phyloP scores from a whole-genome alignment of 1,140 invertebrate species.

The Diachasma alloeum region DNA sequence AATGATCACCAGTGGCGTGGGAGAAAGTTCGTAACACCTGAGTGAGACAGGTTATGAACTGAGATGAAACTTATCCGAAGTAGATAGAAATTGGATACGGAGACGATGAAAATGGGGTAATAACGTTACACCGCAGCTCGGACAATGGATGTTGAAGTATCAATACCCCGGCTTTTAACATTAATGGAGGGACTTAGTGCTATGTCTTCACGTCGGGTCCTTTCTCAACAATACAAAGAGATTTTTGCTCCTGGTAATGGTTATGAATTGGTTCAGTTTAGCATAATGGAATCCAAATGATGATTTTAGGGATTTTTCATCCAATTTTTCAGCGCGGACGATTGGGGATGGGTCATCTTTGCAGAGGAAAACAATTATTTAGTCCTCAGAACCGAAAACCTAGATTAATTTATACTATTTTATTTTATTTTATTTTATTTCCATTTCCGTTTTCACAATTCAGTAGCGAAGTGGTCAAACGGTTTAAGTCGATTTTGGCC shows the following conservation, averaged over 20 bases:
- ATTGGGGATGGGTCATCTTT: too few relatives aligned
- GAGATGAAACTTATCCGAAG: background rate
- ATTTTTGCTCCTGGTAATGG: background rate
- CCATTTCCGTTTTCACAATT: too few relatives aligned
- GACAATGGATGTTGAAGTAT: constrained; percentile 31
- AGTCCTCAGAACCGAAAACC: too few relatives aligned
- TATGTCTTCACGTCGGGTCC: background rate
- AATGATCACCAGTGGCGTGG: background rate
- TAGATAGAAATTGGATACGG: background rate
- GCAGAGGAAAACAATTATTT: too few relatives aligned
- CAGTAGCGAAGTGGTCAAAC: too few relatives aligned
- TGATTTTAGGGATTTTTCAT: background rate
- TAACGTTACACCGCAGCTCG: background rate
- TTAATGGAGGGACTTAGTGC: constrained; percentile 38
- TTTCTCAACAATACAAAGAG: background rate
- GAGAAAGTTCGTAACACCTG: background rate
- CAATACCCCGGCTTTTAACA: constrained; percentile 37
- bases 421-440: too few relatives aligned
- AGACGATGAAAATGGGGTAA: background rate
- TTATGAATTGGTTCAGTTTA: background rate
- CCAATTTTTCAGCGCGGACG: too few relatives aligned
- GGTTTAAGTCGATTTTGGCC: too few relatives aligned
- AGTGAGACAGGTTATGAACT: background rate
- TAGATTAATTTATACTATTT: too few relatives aligned
- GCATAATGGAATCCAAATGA: background rate